Conservation (phyloP, 2,888 invertebrate species). For the Philereme transversata region DNA sequence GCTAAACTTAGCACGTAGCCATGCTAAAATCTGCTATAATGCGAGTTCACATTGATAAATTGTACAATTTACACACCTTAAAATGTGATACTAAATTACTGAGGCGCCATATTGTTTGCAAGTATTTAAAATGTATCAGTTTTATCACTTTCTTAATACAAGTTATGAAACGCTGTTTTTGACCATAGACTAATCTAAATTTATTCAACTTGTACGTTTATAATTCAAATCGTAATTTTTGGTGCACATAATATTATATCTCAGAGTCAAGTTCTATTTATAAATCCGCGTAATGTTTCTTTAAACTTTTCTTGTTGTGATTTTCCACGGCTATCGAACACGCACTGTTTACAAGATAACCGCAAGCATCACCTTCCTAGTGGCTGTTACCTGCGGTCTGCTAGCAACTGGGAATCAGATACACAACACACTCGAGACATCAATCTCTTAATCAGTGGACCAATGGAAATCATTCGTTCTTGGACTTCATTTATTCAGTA, state of each 20-base stretch:
- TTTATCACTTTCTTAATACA: neutral
- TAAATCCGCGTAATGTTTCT: too few relatives aligned
- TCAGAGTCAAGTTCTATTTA: too few relatives aligned
- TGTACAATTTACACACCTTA: neutral
- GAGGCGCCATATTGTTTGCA: neutral
- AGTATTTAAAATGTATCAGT: neutral
- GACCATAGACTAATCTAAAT: too few relatives aligned
- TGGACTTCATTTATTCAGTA: too few relatives aligned
- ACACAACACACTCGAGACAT: neutral
- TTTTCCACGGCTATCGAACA: slow-evolving; percentile 19
- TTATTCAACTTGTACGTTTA: too few relatives aligned
- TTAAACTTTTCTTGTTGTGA: too few relatives aligned
- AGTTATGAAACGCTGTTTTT: too few relatives aligned
- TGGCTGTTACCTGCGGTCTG: slow-evolving; percentile 17
- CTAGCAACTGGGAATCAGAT: slow-evolving; percentile 3
- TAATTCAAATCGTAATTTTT: too few relatives aligned
- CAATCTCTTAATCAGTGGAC: too few relatives aligned
- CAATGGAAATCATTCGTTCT: too few relatives aligned
- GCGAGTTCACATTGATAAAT: slow-evolving; percentile 14
- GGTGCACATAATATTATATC: too few relatives aligned
- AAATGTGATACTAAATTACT: neutral
- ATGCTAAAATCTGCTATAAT: slow-evolving; percentile 6
- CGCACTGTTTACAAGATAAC: slow-evolving; percentile 8
- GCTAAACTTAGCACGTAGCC: slow-evolving; percentile 29
- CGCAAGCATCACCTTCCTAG: slow-evolving; percentile 15